Evolutionary conservation across 2,888 invertebrate species (phyloP).

Genomic region (Tenthredo mesomela): DNA sequence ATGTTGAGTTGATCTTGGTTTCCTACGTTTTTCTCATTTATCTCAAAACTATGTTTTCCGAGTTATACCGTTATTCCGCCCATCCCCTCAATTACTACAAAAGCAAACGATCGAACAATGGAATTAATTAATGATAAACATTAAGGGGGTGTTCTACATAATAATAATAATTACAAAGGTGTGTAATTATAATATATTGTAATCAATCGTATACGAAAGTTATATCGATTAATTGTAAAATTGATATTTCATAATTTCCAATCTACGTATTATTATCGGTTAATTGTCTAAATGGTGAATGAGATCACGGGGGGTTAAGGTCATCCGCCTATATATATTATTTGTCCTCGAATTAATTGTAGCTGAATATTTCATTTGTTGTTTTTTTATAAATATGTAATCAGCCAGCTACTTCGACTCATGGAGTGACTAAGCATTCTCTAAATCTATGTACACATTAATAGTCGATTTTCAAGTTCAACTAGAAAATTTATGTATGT

Average conservation of each 20-base stretch:
- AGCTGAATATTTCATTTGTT: neutral
- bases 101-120: neutral
- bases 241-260: neutral
- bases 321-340: neutral
- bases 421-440: neutral
- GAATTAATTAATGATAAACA: neutral
- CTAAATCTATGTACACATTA: neutral
- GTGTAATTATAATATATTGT: neutral
- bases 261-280: neutral
- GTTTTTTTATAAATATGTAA: neutral
- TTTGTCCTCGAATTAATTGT: neutral
- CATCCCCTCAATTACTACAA: no score
- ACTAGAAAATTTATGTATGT: neutral
- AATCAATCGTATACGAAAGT: neutral
- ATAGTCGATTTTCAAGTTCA: neutral
- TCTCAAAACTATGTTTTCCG: no score
- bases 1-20: no score
- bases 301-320: neutral
- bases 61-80: no score
- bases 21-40: no score
- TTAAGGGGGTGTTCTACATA: neutral
- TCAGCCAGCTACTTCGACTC: neutral
- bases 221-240: neutral
- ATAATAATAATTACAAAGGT: neutral
- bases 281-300: neutral